Evolutionary conservation across 2,797 vertebrate species (phyloP).

Genomic region (Scyliorhinus canicula): DNA sequence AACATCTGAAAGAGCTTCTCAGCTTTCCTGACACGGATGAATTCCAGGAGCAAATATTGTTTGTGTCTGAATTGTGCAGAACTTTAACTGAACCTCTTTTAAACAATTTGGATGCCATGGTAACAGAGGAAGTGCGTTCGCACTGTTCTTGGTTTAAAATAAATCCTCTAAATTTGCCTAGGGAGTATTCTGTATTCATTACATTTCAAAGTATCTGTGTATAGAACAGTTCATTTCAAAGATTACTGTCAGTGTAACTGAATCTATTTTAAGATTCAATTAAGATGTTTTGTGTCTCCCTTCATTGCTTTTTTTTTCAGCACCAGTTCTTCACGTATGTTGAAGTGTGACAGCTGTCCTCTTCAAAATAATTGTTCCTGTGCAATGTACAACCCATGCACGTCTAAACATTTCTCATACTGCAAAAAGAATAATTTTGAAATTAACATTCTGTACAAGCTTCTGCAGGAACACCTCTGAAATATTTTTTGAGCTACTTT

Average conservation of each 20-base stretch:
- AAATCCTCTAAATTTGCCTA: background rate
- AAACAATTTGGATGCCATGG: background rate
- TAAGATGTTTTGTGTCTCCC: constrained; percentile 37
- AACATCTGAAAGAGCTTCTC: background rate
- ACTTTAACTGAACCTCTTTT: background rate
- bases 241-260: constrained; percentile 20
- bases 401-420: constrained; percentile 29
- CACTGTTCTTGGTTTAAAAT: background rate
- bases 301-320: constrained; percentile 9
- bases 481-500: background rate
- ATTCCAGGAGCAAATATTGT: background rate
- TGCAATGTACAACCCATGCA: background rate
- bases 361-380: constrained; percentile 22
- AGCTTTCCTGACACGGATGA: background rate
- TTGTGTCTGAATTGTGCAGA: background rate
- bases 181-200: constrained; percentile 12
- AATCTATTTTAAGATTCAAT: constrained; percentile 37
- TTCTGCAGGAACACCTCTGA: background rate
- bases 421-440: constrained; percentile 14
- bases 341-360: constrained; percentile 31
- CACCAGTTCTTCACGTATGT: constrained; percentile 15
- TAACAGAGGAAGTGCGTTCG: background rate
- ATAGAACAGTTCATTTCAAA: constrained; percentile 25
- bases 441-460: background rate
- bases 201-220: background rate